Percentiles rank a stretch among this genome's conserved stretches.
Conservation (phyloP, 1,140 invertebrate species). For the Tetramorium parvispinum region DNA sequence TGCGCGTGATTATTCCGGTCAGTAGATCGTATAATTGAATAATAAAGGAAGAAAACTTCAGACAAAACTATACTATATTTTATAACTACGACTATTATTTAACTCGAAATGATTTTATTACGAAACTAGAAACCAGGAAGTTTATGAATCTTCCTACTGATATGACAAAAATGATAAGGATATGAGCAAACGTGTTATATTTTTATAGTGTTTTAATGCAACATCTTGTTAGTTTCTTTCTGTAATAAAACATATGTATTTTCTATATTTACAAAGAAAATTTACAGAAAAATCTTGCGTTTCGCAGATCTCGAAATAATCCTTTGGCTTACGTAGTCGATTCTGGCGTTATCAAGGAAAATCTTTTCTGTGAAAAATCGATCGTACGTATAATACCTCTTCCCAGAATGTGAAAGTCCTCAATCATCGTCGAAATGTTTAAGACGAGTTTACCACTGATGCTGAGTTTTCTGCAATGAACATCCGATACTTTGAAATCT, state of each 20-base stretch:
- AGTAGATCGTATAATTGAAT: neutral
- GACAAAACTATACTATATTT: neutral
- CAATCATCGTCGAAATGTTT: conserved; percentile 89
- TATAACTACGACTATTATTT: neutral
- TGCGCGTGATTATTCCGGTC: neutral
- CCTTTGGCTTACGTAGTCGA: neutral
- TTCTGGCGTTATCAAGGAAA: conserved; percentile 45
- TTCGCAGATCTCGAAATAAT: neutral
- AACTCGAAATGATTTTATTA: neutral
- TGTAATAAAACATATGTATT: conserved; percentile 39
- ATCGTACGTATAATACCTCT: conserved; percentile 87
- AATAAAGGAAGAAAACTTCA: neutral
- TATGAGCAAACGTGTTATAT: neutral
- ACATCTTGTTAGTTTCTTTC: neutral
- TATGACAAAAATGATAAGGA: neutral
- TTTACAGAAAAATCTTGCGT: neutral
- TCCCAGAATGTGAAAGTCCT: conserved; percentile 91
- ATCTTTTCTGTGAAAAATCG: conserved; percentile 77
- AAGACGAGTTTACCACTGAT: conserved; percentile 85
- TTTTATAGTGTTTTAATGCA: neutral
- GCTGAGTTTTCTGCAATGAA: conserved; percentile 85
- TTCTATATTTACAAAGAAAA: conserved; percentile 42
- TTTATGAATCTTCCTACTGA: neutral
- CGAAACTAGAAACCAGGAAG: neutral
- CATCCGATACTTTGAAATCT: conserved; percentile 90